Base-by-base conservation (phyloP, 2,797 vertebrate genomes). In the Acrossocheilus wenchowensis region DNA sequence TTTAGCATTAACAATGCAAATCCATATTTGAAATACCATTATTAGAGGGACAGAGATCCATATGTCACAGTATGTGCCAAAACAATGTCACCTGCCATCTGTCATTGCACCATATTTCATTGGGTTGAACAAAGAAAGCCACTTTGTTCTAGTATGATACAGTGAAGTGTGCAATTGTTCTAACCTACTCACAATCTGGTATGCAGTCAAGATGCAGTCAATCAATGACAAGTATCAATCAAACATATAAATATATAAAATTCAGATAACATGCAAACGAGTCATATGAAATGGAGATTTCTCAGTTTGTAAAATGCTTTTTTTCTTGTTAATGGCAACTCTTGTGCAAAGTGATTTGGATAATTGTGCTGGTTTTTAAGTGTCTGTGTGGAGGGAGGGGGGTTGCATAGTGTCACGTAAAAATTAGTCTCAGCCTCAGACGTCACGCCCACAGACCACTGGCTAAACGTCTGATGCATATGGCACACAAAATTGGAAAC, bases 51-150 rank as follows among this genome's bases (percentile, higher is more conserved):
- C 30, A 34, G 36, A 11, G n/a, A 60, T 21, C 14, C 15, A 2
- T 26, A 41, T 34, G 43, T 68, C 43, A 50, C 43, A 64, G 17
- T n/a, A 50, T 14, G 50, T 78, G 52, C 52, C 75, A 54, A 80
- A 80, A 81, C 17, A 68, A 81, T 81, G n/a, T 68, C 11, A 81
- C 26, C 60, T 21, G 26, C 41, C 50, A 86, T 73, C 77, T 50
- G 78, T 41, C 66, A 74, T 19, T 64, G 26, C 41, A 45, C 15
- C 12, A 36, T 45, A 48, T 34, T 79, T 6, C 26, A 23, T 23
- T 78, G 34, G 39, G 10, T 14, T 57, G 12, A 30, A 36, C 48
- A 77, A 79, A 45, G 21, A 78, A 21, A 78, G 52, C 3, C 48
- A 6, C 17, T 52, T 77, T 75, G 48, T 36, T 77, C 17, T 6